Base-by-base conservation (phyloP, 2,113 vertebrate species). In the Passer montanus region DNA sequence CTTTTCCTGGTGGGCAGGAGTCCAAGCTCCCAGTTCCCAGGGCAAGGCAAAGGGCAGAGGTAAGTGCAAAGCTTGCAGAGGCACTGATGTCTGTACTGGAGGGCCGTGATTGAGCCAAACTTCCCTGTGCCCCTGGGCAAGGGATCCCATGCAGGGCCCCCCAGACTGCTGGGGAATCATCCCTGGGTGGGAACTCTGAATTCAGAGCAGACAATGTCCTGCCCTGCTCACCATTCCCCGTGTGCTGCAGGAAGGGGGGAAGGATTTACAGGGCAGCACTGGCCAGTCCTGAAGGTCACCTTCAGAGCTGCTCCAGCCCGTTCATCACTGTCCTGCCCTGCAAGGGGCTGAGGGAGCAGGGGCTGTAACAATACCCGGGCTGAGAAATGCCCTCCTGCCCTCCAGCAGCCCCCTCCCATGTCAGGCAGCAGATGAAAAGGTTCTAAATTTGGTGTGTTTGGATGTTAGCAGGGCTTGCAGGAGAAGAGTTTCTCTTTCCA, bases 11-110 rank as follows among this genome's bases (percentile, higher is more conserved):
- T 7, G 9, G 93, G 85, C 75, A 75, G 41, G 20, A 3, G 0
- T 70, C 90, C 85, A 95, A 86, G n/a, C 67, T 81, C 58, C 22
- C 44, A 16, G 68, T 84, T 95, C 77, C 59, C 87, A 95, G 84
- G 78, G 79, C 63, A 70, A 64, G 63, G 82, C 13, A 0, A 35
- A 70, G 50, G 50, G 43, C 0, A 0, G 82, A 88, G 70, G 92
- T 80, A 58, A 80, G 33, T 20, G 53, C 67, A 88, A 80, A 86
- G n/a, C 64, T 90, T 3, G 33, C 2, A 5, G 59, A 26, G 46
- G 24, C 59, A 74, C 28, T 58, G 85, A 73, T 0, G 0, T 60
- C 78, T 81, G 59, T 50, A 63, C 64, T 52, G 58, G 27, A 7
- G 7, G 9, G 46, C 11, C 14, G 4, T 44, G 53, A 56, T 53